Base-by-base conservation (phyloP, 2,113 vertebrate species). In the Pyrgilauda ruficollis region DNA sequence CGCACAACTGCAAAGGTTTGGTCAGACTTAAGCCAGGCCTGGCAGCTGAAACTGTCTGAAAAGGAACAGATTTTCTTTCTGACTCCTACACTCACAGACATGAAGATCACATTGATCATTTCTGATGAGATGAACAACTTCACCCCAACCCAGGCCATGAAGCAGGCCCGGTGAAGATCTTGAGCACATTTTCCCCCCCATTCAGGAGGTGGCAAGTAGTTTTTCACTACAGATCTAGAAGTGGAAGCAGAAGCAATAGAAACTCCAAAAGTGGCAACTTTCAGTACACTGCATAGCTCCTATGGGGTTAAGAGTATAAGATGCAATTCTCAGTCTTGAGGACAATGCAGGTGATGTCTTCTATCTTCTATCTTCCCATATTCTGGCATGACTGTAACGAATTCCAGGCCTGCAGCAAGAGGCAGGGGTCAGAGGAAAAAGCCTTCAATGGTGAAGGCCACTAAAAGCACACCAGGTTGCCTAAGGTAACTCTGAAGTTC, bases 111-210 rank as follows among this genome's bases (percentile, higher is more conserved):
- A 28, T 2, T 30, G 41, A 27, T 50, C 15, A 26, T 8, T 8
- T 35, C n/a, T n/a, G n/a, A 39, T 67, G 16, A 61, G 50, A 41
- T 4, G 2, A 44, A 12, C 17, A 46, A 11, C 62, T 56, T 56
- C 67, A 84, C 16, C 47, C 52, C 59, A 62, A 37, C 13, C 66
- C 58, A 44, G 58, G 47, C 24, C 18, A 26, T 9, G 35, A 79
- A 61, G 26, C 2, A 4, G 74, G 35, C 13, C 35, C 0, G 0
- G 11, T 43, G 24, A 79, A 31, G 20, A 30, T 27, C 77, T 72
- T 4, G 1, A 56, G 55, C 28, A 22, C 49, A n/a, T 43, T 10
- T 21, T 8, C 1, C 39, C 7, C 19, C 14, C 16, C 13, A 15
- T 31, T 59, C 35, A 37, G 5, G 7, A 43, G 12, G 28, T n/a